Conservation (phyloP, 2,797 vertebrate genomes). For the Myiotriccus ornatus region DNA sequence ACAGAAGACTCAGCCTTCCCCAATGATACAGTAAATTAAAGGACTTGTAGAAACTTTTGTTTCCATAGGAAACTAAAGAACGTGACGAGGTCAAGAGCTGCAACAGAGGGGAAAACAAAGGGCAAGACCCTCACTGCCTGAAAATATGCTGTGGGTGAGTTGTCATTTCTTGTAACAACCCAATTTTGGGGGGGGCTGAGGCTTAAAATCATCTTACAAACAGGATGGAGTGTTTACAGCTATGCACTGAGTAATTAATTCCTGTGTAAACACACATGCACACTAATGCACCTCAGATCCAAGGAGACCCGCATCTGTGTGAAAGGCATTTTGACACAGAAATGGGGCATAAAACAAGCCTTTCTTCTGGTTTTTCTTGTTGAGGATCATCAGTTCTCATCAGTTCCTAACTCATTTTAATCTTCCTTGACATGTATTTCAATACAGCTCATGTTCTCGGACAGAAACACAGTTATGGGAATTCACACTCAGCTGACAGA, state of each 20-base stretch:
- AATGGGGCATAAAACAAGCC: accelerated
- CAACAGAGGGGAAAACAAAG: neutral
- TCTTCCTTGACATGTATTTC: neutral
- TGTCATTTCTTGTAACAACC: neutral
- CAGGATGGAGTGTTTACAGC: neutral
- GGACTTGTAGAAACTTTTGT: neutral
- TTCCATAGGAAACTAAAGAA: neutral
- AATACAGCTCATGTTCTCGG: neutral
- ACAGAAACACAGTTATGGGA: neutral
- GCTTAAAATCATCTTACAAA: neutral
- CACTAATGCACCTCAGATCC: neutral
- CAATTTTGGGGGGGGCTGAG: neutral
- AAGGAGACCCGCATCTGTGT: neutral
- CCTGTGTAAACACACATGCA: neutral
- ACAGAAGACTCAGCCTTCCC: neutral
- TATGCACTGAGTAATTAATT: neutral
- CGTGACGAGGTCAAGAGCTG: neutral
- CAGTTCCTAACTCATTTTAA: neutral
- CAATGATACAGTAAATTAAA: neutral
- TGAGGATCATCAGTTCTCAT: neutral
- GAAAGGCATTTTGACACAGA: neutral
- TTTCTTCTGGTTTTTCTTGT: accelerated
- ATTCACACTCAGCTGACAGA: neutral
- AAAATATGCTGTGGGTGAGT: neutral
- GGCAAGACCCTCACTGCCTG: neutral